Evolutionary conservation across 2,113 vertebrate genomes (phyloP).

Genomic region (Megaceryle torquata): DNA sequence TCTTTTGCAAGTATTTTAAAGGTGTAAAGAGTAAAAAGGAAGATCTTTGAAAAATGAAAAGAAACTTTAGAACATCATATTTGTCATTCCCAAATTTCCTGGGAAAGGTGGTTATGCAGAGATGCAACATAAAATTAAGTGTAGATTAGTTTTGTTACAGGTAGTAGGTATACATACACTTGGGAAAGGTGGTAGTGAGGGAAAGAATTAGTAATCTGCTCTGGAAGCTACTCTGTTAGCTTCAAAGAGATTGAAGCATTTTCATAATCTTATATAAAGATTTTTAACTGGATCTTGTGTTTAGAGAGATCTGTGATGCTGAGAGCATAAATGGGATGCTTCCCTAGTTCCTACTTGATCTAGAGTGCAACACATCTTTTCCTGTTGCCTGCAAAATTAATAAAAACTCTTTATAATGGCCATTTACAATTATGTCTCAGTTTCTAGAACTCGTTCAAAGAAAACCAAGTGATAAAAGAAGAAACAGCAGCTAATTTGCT

Average conservation of each 20-base stretch:
- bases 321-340: background rate
- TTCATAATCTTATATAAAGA: background rate
- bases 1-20: background rate
- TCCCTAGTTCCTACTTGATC: background rate
- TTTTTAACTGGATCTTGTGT: background rate
- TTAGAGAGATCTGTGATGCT: background rate
- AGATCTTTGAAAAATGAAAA: background rate
- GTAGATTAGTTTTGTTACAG: background rate
- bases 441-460: constrained; percentile 67
- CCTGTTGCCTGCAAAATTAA: constrained; percentile 68
- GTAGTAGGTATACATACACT: background rate
- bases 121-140: background rate
- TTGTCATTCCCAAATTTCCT: background rate
- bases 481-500: constrained; percentile 34
- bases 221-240: background rate
- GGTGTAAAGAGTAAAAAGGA: background rate
- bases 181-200: background rate
- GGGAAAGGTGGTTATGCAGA: background rate
- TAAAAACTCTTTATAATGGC: constrained; percentile 39
- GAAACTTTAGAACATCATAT: background rate
- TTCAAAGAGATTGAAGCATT: background rate
- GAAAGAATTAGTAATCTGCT: background rate
- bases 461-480: constrained; percentile 45
- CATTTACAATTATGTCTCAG: constrained; percentile 75
- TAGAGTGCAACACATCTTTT: background rate